These are phyloP conservation scores for Cervus canadensis DNA, from an alignment of 2,113 vertebrate species.

Conservation along the genomic window DNA sequence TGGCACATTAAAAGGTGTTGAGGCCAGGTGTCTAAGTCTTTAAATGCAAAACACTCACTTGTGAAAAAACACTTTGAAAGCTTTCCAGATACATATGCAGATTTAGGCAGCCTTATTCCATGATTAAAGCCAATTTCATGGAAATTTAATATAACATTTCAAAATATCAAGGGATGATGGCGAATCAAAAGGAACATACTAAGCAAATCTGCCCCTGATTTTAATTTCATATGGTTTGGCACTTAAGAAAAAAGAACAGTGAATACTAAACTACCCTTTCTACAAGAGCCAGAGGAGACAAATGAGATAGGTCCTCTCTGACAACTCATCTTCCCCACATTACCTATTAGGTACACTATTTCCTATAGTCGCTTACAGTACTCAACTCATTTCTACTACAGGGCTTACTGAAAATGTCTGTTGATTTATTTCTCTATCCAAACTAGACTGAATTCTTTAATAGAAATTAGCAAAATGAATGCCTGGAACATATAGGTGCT, in stretches of 20 bases:
- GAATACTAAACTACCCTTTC: not conserved
- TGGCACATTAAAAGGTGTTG: not conserved
- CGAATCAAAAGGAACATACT: not conserved
- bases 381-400: not conserved
- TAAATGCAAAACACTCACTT: not conserved
- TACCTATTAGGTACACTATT: not conserved
- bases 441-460: not conserved
- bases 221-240: not conserved
- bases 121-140: not conserved
- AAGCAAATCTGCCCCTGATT: not conserved
- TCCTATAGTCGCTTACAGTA: not conserved
- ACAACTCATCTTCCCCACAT: not conserved
- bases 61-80: conserved; percentile 16
- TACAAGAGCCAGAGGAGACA: not conserved
- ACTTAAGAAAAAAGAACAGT: not conserved
- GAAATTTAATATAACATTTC: conserved; percentile 17
- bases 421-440: not conserved
- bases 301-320: not conserved
- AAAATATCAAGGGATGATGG: not conserved
- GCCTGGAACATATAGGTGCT: not conserved
- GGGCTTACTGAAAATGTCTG: not conserved
- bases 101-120: not conserved
- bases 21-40: conserved; percentile 12
- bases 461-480: not conserved
- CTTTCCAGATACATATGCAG: not conserved